A percentile compares a stretch with the other conserved stretches of the same genome.
phyloP scores from a whole-genome alignment of 2,888 invertebrate species.

The Polydrusus pterygomalis region DNA sequence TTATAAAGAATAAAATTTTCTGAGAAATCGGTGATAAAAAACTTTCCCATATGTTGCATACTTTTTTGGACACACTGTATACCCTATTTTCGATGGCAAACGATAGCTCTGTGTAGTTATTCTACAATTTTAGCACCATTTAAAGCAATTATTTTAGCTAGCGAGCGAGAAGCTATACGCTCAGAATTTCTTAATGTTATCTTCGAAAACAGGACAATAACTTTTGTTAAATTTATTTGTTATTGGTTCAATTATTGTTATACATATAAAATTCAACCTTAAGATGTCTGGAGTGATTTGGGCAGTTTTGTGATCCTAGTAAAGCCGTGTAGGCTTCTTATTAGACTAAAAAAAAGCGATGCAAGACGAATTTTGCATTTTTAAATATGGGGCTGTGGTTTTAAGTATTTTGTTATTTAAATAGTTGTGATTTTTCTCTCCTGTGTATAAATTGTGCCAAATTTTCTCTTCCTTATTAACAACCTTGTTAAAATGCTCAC shows the following conservation, averaged over 20 bases:
- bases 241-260: slow-evolving; percentile 46
- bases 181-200: background rate
- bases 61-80: no score
- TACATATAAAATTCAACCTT: slow-evolving; percentile 48
- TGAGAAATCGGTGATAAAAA: no score
- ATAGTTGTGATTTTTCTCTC: slow-evolving; percentile 60
- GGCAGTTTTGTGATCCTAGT: slow-evolving; percentile 63
- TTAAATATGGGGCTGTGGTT: slow-evolving; percentile 65
- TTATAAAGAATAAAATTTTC: no score
- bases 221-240: slow-evolving; percentile 47
- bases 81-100: no score
- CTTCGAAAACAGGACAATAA: slow-evolving; percentile 37
- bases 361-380: slow-evolving; percentile 61
- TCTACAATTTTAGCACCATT: no score
- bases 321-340: slow-evolving; percentile 43
- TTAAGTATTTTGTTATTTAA: slow-evolving; percentile 63
- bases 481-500: slow-evolving; percentile 63
- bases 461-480: slow-evolving; percentile 56
- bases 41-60: no score
- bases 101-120: no score
- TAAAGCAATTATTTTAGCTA: background rate
- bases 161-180: background rate
- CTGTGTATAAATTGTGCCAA: slow-evolving; percentile 61
- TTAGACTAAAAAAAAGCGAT: slow-evolving; percentile 49
- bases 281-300: slow-evolving; percentile 63